phyloP scores from a whole-genome alignment of 2,797 vertebrate genomes.

The Eidolon dupreanum region DNA sequence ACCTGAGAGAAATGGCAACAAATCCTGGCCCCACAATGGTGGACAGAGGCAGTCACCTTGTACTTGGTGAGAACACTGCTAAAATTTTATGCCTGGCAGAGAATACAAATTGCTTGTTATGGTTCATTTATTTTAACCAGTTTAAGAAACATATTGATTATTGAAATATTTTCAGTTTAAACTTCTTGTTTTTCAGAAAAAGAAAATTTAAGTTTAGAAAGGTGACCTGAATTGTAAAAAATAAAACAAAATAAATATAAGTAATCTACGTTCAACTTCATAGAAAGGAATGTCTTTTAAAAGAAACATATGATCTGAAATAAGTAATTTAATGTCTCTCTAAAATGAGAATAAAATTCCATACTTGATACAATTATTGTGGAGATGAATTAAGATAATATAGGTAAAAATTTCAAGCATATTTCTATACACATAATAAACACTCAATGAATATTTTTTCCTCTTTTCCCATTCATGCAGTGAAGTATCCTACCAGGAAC shows the following conservation, averaged over 20 bases:
- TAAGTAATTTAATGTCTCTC: not conserved
- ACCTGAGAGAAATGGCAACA: not conserved
- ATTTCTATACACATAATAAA: not conserved
- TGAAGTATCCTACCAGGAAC: not conserved
- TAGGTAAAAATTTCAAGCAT: not conserved
- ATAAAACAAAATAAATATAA: not conserved
- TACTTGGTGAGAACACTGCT: not conserved
- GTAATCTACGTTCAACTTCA: not conserved
- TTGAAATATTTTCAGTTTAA: not conserved
- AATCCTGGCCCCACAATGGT: not conserved
- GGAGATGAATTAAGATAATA: not conserved
- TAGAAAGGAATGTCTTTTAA: not conserved
- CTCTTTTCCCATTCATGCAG: not conserved
- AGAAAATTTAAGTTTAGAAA: not conserved
- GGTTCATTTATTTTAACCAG: not conserved
- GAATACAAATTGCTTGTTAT: not conserved
- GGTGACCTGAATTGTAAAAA: not conserved
- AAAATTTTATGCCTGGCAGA: not conserved
- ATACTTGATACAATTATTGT: not conserved
- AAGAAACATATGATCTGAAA: not conserved
- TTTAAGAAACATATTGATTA: not conserved
- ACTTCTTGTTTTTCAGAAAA: not conserved
- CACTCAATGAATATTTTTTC: not conserved
- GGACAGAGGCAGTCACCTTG: not conserved
- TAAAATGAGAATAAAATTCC: not conserved